Conservation (phyloP, 2,888 invertebrate species). For the Morpho deidamia region DNA sequence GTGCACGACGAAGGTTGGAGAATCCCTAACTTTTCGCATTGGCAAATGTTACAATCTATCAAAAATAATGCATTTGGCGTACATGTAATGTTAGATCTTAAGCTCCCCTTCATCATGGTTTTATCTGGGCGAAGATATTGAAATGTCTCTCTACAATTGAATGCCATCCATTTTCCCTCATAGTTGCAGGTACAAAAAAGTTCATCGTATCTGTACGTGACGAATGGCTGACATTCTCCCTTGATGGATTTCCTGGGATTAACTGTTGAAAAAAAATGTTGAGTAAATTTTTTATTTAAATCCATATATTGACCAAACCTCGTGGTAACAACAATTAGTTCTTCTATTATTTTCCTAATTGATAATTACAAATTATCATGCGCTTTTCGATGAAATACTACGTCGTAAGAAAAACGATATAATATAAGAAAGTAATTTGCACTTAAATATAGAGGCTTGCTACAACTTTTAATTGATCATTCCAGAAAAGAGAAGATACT, state of each 20-base stretch:
- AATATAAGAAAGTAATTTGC: too few species aligned
- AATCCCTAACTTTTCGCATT: constrained; percentile 31
- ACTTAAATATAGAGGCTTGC: too few species aligned
- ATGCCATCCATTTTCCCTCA: constrained; percentile 41
- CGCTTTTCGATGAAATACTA: too few species aligned
- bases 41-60: constrained; percentile 48
- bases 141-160: constrained; percentile 37
- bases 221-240: constrained; percentile 20
- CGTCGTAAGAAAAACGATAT: too few species aligned
- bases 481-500: too few species aligned
- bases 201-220: constrained; percentile 35
- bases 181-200: constrained; percentile 40
- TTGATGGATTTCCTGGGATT: constrained; percentile 1
- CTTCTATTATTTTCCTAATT: too few species aligned
- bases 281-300: too few species aligned
- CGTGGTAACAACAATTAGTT: too few species aligned
- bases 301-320: not conserved
- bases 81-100: constrained; percentile 37
- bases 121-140: constrained; percentile 25
- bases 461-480: too few species aligned
- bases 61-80: constrained; percentile 34
- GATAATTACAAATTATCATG: too few species aligned
- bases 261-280: constrained; percentile 3
- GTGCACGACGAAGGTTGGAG: constrained; percentile 38
- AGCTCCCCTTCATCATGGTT: constrained; percentile 4